A percentile compares a stretch with the other conserved stretches of the same genome.
phyloP scores from a whole-genome alignment of 2,113 vertebrate genomes.

The Sisor rabdophorus region DNA sequence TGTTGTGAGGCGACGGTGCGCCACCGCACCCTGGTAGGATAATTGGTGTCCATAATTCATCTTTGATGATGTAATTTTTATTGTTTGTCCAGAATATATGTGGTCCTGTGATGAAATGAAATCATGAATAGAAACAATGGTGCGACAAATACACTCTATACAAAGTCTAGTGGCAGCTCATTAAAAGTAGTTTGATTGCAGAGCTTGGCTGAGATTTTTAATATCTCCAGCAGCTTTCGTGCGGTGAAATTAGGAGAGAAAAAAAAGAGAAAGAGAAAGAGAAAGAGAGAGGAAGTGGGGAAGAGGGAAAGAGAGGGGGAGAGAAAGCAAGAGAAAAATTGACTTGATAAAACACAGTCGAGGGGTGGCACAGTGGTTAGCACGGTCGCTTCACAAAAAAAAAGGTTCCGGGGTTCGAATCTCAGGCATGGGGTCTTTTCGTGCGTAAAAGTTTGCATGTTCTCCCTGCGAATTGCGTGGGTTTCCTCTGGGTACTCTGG shows the following conservation, averaged over 20 bases:
- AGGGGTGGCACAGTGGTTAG: no score
- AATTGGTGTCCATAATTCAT: neutral
- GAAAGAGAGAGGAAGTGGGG: no score
- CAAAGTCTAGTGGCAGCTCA: constrained; percentile 15
- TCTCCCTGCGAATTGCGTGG: no score
- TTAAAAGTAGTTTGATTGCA: constrained; percentile 15
- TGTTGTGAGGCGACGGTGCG: no score
- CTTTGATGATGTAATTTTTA: constrained; percentile 2
- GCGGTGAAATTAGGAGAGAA: neutral
- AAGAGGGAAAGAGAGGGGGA: no score
- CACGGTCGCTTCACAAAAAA: no score
- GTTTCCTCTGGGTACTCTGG: no score
- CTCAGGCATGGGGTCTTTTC: no score
- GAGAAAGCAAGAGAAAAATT: neutral
- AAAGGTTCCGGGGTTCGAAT: no score
- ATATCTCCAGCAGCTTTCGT: constrained; percentile 21
- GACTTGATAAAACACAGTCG: no score
- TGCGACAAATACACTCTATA: neutral
- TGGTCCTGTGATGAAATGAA: neutral
- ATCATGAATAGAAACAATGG: neutral
- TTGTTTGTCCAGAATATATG: constrained; percentile 7
- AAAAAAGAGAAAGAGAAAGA: neutral
- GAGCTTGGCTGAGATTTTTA: constrained; percentile 32
- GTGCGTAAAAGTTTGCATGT: no score
- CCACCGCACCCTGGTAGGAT: no score